Evolutionary conservation across 2,888 invertebrate genomes (phyloP).

Genomic region (Spisula subtruncata): DNA sequence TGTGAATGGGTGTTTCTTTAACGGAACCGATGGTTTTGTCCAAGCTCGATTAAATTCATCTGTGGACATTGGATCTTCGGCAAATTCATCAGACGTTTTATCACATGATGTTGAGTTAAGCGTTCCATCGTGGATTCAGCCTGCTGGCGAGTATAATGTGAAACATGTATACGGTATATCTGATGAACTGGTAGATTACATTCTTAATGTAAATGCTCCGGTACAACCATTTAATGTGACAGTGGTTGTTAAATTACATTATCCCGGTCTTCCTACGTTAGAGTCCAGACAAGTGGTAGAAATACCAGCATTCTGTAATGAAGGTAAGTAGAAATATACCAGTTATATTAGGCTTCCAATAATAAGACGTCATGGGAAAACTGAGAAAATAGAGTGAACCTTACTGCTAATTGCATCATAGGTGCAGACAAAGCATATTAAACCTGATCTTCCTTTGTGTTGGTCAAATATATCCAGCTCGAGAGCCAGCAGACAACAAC

Average conservation of each 20-base stretch:
- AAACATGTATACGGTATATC: neutral
- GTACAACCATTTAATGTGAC: neutral
- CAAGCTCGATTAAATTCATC: neutral
- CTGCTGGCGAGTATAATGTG: neutral
- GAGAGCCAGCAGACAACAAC: no score
- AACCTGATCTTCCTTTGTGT: no score
- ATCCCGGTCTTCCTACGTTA: neutral
- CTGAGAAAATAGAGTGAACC: no score
- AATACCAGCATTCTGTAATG: neutral
- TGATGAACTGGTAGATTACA: neutral
- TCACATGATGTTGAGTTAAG: neutral
- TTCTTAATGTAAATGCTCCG: neutral
- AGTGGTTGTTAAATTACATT: constrained; percentile 9
- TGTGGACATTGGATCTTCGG: neutral
- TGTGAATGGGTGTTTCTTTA: constrained; percentile 19
- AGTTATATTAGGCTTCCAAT: no score
- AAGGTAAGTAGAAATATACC: neutral
- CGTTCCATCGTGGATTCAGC: neutral
- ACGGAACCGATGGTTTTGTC: neutral
- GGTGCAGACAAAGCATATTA: no score
- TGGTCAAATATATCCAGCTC: no score
- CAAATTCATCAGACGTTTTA: neutral
- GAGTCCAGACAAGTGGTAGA: neutral
- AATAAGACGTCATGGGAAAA: no score
- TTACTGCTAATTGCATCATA: no score